Evolutionary conservation across 2,113 vertebrate species (phyloP).

Genomic region (Tychaedon coryphoeus): DNA sequence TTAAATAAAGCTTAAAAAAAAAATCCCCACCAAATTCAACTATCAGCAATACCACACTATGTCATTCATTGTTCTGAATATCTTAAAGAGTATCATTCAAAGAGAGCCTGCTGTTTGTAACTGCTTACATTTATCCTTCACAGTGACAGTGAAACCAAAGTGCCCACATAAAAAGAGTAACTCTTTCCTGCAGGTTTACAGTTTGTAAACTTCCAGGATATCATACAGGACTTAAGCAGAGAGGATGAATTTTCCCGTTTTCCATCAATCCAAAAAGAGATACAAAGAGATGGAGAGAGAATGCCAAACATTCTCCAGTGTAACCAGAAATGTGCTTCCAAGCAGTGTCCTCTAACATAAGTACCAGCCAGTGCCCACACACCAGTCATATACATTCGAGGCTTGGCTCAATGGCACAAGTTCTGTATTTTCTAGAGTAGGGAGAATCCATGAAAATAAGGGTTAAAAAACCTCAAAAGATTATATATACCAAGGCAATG

Average conservation of each 20-base stretch:
- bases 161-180: not conserved
- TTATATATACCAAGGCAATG: constrained; percentile 69
- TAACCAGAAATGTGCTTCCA: constrained; percentile 54
- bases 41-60: constrained; percentile 35
- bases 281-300: not conserved
- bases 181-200: constrained; percentile 24
- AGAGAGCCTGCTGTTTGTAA: constrained; percentile 54
- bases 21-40: not conserved
- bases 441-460: constrained; percentile 24
- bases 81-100: constrained; percentile 7
- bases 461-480: constrained; percentile 35
- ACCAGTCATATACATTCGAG: constrained; percentile 65
- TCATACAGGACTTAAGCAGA: not conserved
- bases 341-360: not conserved
- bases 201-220: constrained; percentile 54
- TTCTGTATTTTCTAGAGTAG: constrained; percentile 54
- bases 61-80: constrained; percentile 23
- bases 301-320: constrained; percentile 4
- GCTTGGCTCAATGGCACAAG: constrained; percentile 62
- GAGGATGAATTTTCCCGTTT: constrained; percentile 19
- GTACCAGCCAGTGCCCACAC: constrained; percentile 58
- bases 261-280: constrained; percentile 31
- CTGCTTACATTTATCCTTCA: constrained; percentile 35
- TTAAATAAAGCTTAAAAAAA: not conserved
- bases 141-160: constrained; percentile 51